These are phyloP conservation scores for Sterna hirundo DNA, from an alignment of 2,113 vertebrate genomes.

Conservation along the genomic window DNA sequence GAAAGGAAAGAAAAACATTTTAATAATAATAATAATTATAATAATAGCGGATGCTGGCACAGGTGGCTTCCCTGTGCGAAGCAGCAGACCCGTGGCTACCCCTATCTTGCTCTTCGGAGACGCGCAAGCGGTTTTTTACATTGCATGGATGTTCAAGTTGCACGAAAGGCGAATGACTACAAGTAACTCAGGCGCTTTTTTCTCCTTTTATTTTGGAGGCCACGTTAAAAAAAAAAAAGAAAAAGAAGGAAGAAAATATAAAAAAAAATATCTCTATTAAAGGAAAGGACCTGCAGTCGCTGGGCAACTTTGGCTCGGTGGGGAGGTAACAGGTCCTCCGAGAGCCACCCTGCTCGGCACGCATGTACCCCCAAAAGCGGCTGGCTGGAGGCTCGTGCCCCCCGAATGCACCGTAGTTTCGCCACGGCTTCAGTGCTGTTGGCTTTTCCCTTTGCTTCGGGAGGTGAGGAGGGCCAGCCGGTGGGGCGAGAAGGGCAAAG, in stretches of 20 bases:
- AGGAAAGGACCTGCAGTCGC: not conserved
- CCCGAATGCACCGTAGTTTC: not conserved
- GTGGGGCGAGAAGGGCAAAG: not conserved
- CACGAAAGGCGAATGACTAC: constrained; percentile 45
- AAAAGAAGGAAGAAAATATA: not conserved
- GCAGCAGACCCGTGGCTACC: constrained; percentile 23
- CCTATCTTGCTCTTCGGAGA: not conserved
- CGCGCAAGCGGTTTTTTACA: constrained; percentile 33
- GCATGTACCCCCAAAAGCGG: not conserved
- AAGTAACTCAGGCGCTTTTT: constrained; percentile 50
- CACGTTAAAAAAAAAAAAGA: constrained; percentile 33
- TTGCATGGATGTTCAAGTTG: constrained; percentile 62
- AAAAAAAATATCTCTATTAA: not conserved
- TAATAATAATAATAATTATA: constrained; percentile 49
- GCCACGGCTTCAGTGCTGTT: not conserved
- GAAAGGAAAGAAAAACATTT: constrained; percentile 3
- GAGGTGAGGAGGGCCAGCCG: not conserved
- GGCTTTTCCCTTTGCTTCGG: not conserved
- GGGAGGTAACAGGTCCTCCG: not conserved
- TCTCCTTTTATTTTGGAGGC: constrained; percentile 45
- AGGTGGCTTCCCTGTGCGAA: constrained; percentile 2
- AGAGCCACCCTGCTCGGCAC: not conserved
- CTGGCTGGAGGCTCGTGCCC: not conserved
- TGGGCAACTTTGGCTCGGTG: not conserved
- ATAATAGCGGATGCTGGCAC: constrained; percentile 47